Percentiles rank a stretch among this genome's conserved stretches.
Evolutionary conservation across 2,113 vertebrate species (phyloP).

Genomic region (Cettia cetti): DNA sequence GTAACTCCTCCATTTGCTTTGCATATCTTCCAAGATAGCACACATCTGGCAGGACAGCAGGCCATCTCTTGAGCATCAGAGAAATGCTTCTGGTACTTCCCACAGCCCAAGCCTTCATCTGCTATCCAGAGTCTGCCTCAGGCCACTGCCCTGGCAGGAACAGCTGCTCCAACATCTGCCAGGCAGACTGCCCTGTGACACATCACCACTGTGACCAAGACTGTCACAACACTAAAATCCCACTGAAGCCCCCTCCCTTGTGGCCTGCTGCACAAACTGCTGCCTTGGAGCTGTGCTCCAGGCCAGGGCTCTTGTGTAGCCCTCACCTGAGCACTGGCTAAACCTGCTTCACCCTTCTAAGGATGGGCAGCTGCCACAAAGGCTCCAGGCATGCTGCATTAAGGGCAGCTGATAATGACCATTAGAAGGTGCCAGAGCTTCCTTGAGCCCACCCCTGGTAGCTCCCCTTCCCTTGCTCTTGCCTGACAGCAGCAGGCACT

Average conservation of each 20-base stretch:
- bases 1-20: background rate
- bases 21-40: background rate
- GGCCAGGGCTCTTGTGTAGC: background rate
- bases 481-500: background rate
- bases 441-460: background rate
- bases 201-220: rapidly evolving
- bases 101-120: background rate
- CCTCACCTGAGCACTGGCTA: background rate
- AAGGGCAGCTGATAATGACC: background rate
- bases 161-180: background rate
- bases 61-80: background rate
- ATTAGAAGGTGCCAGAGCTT: background rate
- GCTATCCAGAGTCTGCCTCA: background rate
- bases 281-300: rapidly evolving
- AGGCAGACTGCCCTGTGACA: background rate
- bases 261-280: background rate
- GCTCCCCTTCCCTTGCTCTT: background rate
- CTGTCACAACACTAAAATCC: background rate
- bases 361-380: background rate
- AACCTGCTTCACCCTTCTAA: background rate
- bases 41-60: background rate
- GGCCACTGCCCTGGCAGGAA: background rate
- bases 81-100: background rate
- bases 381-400: background rate
- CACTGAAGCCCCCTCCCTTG: rapidly evolving